Evolutionary conservation across 2,888 invertebrate species (phyloP), one percentile per base, ranked within the genome.

Genomic region (Dicyrtomina minuta): DNA sequence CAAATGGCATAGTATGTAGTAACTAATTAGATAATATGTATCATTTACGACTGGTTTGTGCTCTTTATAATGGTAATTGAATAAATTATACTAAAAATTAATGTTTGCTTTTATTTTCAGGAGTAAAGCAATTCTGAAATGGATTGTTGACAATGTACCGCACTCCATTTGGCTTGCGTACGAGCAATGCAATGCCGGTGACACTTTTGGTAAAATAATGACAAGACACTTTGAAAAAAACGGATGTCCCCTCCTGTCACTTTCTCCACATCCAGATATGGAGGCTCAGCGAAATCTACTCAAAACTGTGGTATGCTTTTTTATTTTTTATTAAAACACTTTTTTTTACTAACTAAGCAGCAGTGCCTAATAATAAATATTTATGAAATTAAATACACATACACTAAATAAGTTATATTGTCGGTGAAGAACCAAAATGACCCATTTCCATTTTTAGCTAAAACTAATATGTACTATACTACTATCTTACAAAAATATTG

Each of bases 131-230:
- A 72, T 77, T 58, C 62, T 77, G 20, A 68, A 68, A 10, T 77
- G 75, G 75, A 74, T 77, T 5, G 62, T 70, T 13, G 65, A 55
- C 1, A 76, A 74, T 26, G 68, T 77, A 43, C 72, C 76, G 60
- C 70, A 74, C n/a, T 64, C 67, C 49, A 65, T 76, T 24, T 77
- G 75, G 74, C 66, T 76, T 39, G 77, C 77, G 0, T 77, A 77
- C 41, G 77, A 77, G 49, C 77, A 77, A 62, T 75, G 76, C 49
- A 71, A 72, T 67, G 73, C 76, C 0, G 33, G 72, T 51, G 77
- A 77, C 55, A 55, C 70, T n/a, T 77, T 75, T 67, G 77, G 77
- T 22, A 68, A 70, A 43, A 72, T 77, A 27, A 77, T 77, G 77
- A 70, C 71, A 17, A 72, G 73, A 6, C 77, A 77, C 44, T 77